Evolutionary conservation across 1,140 invertebrate genomes (phyloP).

Genomic region (Mylabris phalerata): DNA sequence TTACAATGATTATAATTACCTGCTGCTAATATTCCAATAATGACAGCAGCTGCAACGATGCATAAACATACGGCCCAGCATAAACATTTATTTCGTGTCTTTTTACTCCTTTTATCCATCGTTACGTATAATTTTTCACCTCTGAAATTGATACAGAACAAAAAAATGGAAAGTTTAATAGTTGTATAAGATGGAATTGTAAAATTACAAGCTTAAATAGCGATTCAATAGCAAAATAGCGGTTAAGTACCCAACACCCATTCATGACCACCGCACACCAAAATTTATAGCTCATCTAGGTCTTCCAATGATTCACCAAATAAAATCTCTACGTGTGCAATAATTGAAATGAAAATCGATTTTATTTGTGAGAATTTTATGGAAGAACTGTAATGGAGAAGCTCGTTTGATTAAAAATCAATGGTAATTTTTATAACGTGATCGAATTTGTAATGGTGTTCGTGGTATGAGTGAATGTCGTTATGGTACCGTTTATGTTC

Average conservation of each 20-base stretch:
- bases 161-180: background rate
- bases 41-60: slow-evolving; percentile 54
- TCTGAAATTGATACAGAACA: slow-evolving; percentile 48
- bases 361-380: too few relatives aligned
- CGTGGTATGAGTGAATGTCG: slow-evolving; percentile 28
- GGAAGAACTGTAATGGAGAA: too few relatives aligned
- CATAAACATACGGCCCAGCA: slow-evolving; percentile 59
- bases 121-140: slow-evolving; percentile 76
- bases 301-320: background rate
- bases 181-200: background rate
- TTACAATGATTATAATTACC: slow-evolving; percentile 45
- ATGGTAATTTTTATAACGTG: background rate
- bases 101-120: slow-evolving; percentile 64
- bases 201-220: too few relatives aligned
- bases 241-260: slow-evolving; percentile 26
- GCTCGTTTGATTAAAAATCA: background rate
- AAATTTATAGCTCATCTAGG: slow-evolving; percentile 5
- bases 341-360: too few relatives aligned
- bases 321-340: background rate
- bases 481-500: slow-evolving; percentile 40
- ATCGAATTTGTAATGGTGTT: slow-evolving; percentile 13
- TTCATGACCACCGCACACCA: slow-evolving; percentile 31
- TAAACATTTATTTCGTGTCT: slow-evolving; percentile 57
- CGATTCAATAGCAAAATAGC: background rate
- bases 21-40: slow-evolving; percentile 63